phyloP scores from a whole-genome alignment of 53 echinoderm and acorn worm genomes.

The Antedon mediterranea region DNA sequence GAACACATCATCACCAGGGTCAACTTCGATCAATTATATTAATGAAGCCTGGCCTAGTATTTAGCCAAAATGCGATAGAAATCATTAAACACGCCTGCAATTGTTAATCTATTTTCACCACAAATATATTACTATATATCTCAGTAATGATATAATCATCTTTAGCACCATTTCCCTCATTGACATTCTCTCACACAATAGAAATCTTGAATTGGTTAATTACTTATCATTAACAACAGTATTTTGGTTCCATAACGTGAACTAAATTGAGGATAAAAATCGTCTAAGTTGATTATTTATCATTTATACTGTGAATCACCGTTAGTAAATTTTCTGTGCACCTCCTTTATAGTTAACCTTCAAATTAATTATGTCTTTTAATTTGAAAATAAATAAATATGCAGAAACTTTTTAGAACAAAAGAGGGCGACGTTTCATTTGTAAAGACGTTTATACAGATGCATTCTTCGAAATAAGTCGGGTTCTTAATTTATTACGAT shows the following conservation, averaged over 20 bases:
- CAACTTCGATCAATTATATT: background rate
- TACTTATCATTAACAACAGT: background rate
- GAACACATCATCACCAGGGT: background rate
- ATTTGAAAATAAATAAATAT: no score
- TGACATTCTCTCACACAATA: background rate
- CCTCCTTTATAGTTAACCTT: no score
- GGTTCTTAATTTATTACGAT: no score
- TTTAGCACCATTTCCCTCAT: background rate
- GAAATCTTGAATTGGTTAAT: background rate
- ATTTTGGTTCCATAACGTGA: background rate
- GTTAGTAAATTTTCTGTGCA: background rate
- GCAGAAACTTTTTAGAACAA: no score
- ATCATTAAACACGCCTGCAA: background rate
- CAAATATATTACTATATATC: background rate
- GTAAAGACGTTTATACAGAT: no score
- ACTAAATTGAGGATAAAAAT: background rate
- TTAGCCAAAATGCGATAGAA: background rate
- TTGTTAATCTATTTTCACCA: background rate
- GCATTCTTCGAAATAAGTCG: no score
- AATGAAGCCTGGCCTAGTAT: background rate
- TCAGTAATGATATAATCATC: background rate
- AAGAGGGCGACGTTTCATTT: no score
- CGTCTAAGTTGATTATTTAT: background rate
- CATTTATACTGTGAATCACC: background rate
- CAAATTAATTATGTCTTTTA: no score